Conservation (phyloP, 2,888 invertebrate genomes). For the Geotrupes spiniger region DNA sequence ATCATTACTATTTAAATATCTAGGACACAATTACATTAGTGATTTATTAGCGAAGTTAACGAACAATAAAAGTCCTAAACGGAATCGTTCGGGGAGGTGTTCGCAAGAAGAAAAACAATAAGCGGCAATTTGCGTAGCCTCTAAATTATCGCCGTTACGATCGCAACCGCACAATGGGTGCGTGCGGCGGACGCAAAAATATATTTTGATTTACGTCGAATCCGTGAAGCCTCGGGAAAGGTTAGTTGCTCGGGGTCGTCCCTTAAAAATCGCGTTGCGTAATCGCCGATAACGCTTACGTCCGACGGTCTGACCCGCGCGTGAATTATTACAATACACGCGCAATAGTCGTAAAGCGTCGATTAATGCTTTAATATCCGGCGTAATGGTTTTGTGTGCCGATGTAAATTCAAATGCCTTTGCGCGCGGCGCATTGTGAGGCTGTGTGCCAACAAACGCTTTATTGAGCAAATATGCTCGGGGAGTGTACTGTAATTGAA, state of each 20-base stretch:
- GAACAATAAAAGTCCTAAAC: too few species aligned
- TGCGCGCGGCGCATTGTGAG: neutral
- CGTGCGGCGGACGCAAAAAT: neutral
- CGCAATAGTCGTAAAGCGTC: constrained; percentile 3
- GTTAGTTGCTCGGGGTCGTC: constrained; percentile 7
- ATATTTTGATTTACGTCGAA: constrained; percentile 8
- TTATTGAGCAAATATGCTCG: too few species aligned
- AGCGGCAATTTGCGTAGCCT: too few species aligned
- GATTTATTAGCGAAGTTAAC: too few species aligned
- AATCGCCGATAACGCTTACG: constrained; percentile 1
- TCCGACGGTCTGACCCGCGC: neutral
- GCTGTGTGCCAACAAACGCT: too few species aligned
- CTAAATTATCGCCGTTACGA: too few species aligned
- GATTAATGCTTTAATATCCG: constrained; percentile 3
- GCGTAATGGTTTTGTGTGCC: neutral
- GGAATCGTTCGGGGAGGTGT: too few species aligned
- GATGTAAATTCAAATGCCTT: constrained; percentile 1
- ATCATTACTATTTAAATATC: constrained; percentile 15
- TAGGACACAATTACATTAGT: constrained; percentile 13
- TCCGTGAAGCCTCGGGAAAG: constrained; percentile 9
- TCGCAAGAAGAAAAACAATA: too few species aligned
- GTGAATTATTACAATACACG: constrained; percentile 6
- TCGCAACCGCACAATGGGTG: too few species aligned
- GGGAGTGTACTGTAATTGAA: too few species aligned
- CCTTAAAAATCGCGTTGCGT: constrained; percentile 1